A percentile compares a stretch with the other conserved stretches of the same genome.
Conservation (phyloP, 2,888 invertebrate genomes). For the Macrosiphum euphorbiae region DNA sequence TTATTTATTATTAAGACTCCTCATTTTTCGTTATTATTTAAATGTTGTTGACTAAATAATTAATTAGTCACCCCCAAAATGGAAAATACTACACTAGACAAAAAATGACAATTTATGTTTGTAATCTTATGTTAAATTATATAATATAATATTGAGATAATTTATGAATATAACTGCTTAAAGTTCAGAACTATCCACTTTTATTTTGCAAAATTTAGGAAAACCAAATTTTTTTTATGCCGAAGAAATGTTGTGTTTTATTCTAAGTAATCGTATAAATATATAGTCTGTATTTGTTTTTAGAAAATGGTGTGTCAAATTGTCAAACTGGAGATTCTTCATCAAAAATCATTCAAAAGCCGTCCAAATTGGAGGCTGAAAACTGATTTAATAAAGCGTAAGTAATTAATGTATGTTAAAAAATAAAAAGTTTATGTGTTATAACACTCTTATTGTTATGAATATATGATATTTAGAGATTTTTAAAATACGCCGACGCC, state of each 20-base stretch:
- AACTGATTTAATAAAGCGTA: slow-evolving; percentile 47
- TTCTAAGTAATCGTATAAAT: neutral
- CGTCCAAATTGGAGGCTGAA: slow-evolving; percentile 46
- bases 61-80: neutral
- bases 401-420: neutral
- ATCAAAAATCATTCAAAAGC: slow-evolving; percentile 50
- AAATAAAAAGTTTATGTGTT: neutral
- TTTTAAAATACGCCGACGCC: neutral
- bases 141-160: neutral
- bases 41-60: neutral
- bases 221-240: neutral
- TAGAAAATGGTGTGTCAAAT: slow-evolving; percentile 44
- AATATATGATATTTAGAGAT: slow-evolving; percentile 5
- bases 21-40: too few species aligned
- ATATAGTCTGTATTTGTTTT: neutral
- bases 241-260: neutral
- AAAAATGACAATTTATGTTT: neutral
- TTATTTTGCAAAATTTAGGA: neutral
- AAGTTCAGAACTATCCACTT: neutral
- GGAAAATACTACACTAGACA: neutral
- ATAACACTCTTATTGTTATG: neutral
- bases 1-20: too few species aligned
- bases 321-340: slow-evolving; percentile 19
- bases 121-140: neutral
- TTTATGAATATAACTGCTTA: neutral